Evolutionary conservation across 2,797 vertebrate genomes (phyloP), one percentile per base, ranked within the genome.

Genomic region (Amblyraja radiata): DNA sequence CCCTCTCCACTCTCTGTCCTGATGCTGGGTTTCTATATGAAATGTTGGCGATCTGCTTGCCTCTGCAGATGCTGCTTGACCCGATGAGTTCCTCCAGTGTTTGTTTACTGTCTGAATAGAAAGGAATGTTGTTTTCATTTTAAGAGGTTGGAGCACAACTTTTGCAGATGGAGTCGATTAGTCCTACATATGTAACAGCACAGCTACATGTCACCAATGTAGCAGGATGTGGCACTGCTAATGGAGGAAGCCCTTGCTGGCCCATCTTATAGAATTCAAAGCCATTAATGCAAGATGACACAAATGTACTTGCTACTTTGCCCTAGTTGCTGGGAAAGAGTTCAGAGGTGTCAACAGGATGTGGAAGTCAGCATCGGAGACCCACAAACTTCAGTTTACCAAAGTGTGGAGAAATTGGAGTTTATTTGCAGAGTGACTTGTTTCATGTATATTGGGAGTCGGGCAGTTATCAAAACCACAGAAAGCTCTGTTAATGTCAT

Each of bases 151-250:
- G 84, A 88, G 28, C 28, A 65, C 58, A 54, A 61, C 2, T 2
- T 68, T 25, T 63, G 16, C 58, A 16, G 54, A 86, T 63, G 83
- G 58, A 68, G 68, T n/a, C 63, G 61, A 86, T 14, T 11, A 86
- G 13, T 32, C 32, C 68, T 65, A 18, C 16, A 68, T 8, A 21
- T 65, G 63, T 7, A 88, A 65, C n/a, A 65, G 84, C 63, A 63
- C 14, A 65, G 13, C 13, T 32, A 63, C 58, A 86, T 86, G 13
- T 86, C 11, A 32, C 32, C 61, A 10, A 63, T 88, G n/a, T 9
- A 88, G 84, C 61, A 88, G 84, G 84, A 88, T 88, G 84, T 88
- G 84, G 84, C 61, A 88, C n/a, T 32, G 84, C 63, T 88, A 88
- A 88, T 65, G 84, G 63, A 88, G 84, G 84, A 88, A 88, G 11